Evolutionary conservation across 2,113 vertebrate genomes (phyloP).

Genomic region (Marcusenius ussheri): DNA sequence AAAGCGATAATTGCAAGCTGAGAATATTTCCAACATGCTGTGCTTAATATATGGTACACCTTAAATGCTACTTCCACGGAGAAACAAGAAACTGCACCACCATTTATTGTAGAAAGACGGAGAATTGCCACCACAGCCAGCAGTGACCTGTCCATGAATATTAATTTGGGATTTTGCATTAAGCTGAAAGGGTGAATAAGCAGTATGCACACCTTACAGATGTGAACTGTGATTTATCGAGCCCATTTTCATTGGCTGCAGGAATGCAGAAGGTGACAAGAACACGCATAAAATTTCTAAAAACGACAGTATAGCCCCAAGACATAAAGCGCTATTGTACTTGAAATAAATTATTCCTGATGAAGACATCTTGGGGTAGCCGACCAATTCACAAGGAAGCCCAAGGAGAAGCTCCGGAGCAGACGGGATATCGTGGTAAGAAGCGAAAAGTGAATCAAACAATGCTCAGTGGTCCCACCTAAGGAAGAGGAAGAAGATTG

Average conservation of each 20-base stretch:
- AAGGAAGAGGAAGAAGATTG: conserved; percentile 31
- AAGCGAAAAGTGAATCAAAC: conserved; percentile 28
- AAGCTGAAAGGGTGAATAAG: background rate
- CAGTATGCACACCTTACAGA: background rate
- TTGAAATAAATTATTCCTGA: conserved; percentile 30
- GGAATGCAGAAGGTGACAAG: background rate
- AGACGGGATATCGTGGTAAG: background rate
- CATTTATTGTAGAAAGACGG: background rate
- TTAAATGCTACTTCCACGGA: background rate
- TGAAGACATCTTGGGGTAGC: conserved; percentile 41
- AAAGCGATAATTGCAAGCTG: background rate
- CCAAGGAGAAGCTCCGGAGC: conserved; percentile 31
- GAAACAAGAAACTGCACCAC: background rate
- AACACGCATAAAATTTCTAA: background rate
- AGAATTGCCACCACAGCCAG: background rate
- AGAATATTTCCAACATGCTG: background rate
- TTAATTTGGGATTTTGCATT: conserved; percentile 3
- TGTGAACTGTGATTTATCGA: background rate
- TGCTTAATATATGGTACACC: background rate
- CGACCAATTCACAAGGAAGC: background rate
- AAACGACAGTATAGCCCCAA: background rate
- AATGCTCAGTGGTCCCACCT: conserved; percentile 23
- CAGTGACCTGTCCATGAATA: background rate
- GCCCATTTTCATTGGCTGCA: background rate
- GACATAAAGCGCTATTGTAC: background rate